Evolutionary conservation across 1,140 invertebrate species (phyloP).

Genomic region (Episyrphus balteatus): DNA sequence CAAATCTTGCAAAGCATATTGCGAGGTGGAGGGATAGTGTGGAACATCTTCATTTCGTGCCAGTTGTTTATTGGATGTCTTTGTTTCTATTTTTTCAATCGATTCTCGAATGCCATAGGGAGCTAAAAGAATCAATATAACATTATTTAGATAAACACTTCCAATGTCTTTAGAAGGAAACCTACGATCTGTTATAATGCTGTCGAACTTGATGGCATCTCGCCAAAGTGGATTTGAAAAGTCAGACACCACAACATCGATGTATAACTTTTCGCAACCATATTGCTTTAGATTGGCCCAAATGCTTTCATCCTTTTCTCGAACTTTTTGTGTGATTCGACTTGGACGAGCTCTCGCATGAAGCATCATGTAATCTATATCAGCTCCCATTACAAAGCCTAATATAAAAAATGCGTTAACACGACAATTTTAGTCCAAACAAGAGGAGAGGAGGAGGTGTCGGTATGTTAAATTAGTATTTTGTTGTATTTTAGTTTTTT

Average conservation of each 20-base stretch:
- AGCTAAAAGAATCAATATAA: constrained; percentile 44
- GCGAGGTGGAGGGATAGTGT: constrained; percentile 67
- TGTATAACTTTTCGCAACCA: constrained; percentile 56
- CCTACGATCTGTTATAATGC: constrained; percentile 92
- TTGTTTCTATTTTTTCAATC: constrained; percentile 71
- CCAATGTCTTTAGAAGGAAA: constrained; percentile 13
- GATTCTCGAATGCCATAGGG: constrained; percentile 93
- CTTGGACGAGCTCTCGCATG: constrained; percentile 75
- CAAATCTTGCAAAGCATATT: constrained; percentile 70
- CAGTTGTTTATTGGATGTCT: constrained; percentile 42
- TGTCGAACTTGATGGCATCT: constrained; percentile 57
- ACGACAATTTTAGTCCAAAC: background rate
- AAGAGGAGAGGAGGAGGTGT: no score
- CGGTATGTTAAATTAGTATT: no score
- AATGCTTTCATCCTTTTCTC: constrained; percentile 76
- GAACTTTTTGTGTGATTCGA: constrained; percentile 63
- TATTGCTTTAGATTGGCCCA: constrained; percentile 80
- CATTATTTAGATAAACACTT: background rate
- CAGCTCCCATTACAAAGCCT: constrained; percentile 75
- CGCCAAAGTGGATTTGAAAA: constrained; percentile 75
- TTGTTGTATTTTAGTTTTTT: no score
- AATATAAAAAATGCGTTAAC: background rate
- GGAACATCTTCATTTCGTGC: constrained; percentile 17
- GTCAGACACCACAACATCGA: constrained; percentile 85
- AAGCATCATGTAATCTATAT: constrained; percentile 89